Evolutionary conservation across 2,888 invertebrate species (phyloP), one percentile per base, ranked within the genome.

Genomic region (Apoda limacodes): DNA sequence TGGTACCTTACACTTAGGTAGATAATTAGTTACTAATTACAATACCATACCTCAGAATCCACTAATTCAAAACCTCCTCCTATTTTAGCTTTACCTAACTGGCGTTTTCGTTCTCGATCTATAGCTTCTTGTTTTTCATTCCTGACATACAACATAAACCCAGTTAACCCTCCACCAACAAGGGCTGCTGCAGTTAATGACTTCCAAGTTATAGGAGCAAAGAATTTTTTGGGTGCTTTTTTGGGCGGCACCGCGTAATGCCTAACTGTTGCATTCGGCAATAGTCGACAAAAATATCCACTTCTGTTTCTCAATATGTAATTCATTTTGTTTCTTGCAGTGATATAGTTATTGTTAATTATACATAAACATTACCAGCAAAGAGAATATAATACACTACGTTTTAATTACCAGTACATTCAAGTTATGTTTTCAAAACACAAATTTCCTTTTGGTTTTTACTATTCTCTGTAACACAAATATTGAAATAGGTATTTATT

Each of bases 51-150:
- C 65, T 86, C 71, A 2, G 88, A 68, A 67, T 93, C 87, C 0
- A 92, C 68, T 14, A 99, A 69, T 51, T 95, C 93, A 84, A 98
- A 99, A 17, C 83, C 75, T 4, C 99, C 99, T 19, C 99, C 99
- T 40, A 99, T 95, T 26, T 90, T 85, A 2, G 93, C 92, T 71
- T 96, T 96, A 1, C 98, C 98, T 5, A 98, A 69, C 48, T 89
- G 86, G 33, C 89, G 80, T 50, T 89, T 89, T 20, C 95, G 83
- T 52, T 95, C 93, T 23, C 83, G 86, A 30, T 89, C 85, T 5
- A 88, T 46, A 4, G 84, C 83, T 39, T 82, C 81, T 57, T 95
- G 92, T 62, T 96, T 96, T 60, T 93, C 86, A 31, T 83, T 83
- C 61, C 89, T 90, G 2, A 95, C 78, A 56, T 94, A 92, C 39